These are phyloP conservation scores for Craterocephalus amniculus DNA, from an alignment of 2,797 vertebrate species.

Conservation along the genomic window DNA sequence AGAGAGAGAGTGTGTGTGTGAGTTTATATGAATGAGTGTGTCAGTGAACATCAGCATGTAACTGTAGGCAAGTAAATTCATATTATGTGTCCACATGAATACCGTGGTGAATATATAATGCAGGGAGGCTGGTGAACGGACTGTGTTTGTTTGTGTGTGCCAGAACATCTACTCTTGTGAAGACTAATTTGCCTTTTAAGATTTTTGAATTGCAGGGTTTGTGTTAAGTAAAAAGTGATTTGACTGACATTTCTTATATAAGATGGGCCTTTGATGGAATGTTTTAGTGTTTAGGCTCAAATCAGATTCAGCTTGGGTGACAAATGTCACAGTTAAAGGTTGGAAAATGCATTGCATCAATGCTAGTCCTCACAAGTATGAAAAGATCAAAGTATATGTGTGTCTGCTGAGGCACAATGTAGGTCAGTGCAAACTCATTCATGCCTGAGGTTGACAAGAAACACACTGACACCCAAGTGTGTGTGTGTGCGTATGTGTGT, in stretches of 20 bases:
- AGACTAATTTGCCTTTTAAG: background rate
- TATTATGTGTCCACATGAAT: background rate
- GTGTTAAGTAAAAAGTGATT: background rate
- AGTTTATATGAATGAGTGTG: conserved; percentile 13
- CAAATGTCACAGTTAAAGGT: background rate
- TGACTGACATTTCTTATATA: background rate
- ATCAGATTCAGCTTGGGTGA: background rate
- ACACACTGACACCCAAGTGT: conserved; percentile 51
- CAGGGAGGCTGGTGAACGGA: background rate
- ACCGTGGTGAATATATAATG: background rate
- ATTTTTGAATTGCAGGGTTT: background rate
- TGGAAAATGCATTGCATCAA: background rate
- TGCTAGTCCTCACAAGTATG: conserved; percentile 1
- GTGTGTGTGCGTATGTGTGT: conserved; percentile 16
- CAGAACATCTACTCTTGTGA: conserved; percentile 3
- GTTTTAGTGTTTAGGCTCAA: background rate
- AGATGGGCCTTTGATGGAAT: background rate
- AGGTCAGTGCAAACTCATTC: conserved; percentile 70
- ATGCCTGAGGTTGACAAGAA: conserved; percentile 64
- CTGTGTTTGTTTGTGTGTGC: conserved; percentile 10
- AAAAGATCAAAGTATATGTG: conserved; percentile 19
- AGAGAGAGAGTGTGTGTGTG: too few relatives aligned
- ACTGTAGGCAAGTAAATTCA: conserved; percentile 6
- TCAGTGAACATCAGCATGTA: conserved; percentile 6
- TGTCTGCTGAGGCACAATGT: conserved; percentile 49